Evolutionary conservation across 2,113 vertebrate genomes (phyloP).

Genomic region (Macquaria australasica): DNA sequence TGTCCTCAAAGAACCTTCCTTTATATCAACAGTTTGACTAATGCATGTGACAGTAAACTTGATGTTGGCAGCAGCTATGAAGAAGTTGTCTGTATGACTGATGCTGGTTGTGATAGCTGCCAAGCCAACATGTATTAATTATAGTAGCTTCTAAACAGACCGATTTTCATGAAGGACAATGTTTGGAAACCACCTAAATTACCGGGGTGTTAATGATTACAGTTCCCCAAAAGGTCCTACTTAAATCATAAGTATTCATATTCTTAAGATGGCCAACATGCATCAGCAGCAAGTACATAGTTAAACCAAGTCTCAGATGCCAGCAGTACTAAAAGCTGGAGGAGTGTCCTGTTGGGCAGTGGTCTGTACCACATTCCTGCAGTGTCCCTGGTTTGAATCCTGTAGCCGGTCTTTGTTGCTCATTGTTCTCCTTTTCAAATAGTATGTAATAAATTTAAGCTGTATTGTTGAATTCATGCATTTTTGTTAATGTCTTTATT

Average conservation of each 20-base stretch:
- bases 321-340: conserved; percentile 1
- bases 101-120: conserved; percentile 50
- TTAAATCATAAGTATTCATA: conserved; percentile 5
- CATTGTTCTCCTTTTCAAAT: not conserved
- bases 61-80: conserved; percentile 66
- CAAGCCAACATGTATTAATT: conserved; percentile 70
- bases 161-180: conserved; percentile 48
- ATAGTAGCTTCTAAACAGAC: conserved; percentile 65
- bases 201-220: conserved; percentile 28
- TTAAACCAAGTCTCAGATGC: not conserved
- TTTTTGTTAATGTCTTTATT: not conserved
- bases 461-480: not conserved
- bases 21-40: conserved; percentile 75
- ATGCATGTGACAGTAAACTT: conserved; percentile 70
- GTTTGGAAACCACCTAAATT: conserved; percentile 42
- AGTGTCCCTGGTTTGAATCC: not conserved
- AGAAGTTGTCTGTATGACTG: conserved; percentile 71
- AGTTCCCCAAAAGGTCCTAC: conserved; percentile 16
- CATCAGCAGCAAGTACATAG: not conserved
- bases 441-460: not conserved
- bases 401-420: not conserved
- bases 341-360: not conserved
- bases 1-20: conserved; percentile 80
- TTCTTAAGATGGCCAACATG: conserved; percentile 1
- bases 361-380: not conserved